These are phyloP conservation scores for Cynocephalus volans DNA, from an alignment of 2,113 vertebrate genomes.

Conservation along the genomic window DNA sequence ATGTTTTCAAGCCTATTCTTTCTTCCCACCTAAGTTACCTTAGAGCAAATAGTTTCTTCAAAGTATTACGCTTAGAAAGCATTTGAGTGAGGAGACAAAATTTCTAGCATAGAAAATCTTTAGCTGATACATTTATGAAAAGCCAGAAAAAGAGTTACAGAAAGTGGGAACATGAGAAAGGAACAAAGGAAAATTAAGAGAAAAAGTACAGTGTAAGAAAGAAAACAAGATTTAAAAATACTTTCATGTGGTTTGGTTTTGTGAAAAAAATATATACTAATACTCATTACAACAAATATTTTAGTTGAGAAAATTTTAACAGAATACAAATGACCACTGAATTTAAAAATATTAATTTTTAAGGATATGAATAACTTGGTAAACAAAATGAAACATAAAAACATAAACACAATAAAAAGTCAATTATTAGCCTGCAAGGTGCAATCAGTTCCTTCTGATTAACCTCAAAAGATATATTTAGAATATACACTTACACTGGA, in stretches of 20 bases:
- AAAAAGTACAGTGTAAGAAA: neutral
- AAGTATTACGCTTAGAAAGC: neutral
- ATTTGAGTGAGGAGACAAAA: neutral
- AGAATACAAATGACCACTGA: neutral
- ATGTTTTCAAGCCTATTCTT: neutral
- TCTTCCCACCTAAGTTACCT: neutral
- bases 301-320: neutral
- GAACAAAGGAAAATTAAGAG: neutral
- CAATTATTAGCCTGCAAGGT: neutral
- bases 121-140: neutral
- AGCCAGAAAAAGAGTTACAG: neutral
- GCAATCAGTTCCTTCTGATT: neutral
- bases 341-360: slow-evolving; percentile 9
- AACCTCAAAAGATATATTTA: neutral
- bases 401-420: neutral
- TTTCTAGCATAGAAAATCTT: neutral
- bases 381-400: slow-evolving; percentile 1
- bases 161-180: neutral
- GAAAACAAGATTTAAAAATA: neutral
- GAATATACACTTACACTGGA: neutral
- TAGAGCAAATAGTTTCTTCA: neutral
- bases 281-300: neutral
- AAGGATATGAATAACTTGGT: neutral
- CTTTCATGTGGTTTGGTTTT: neutral
- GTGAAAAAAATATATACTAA: neutral